Evolutionary conservation across 2,888 invertebrate genomes (phyloP).

Genomic region (Tetragonisca angustula): DNA sequence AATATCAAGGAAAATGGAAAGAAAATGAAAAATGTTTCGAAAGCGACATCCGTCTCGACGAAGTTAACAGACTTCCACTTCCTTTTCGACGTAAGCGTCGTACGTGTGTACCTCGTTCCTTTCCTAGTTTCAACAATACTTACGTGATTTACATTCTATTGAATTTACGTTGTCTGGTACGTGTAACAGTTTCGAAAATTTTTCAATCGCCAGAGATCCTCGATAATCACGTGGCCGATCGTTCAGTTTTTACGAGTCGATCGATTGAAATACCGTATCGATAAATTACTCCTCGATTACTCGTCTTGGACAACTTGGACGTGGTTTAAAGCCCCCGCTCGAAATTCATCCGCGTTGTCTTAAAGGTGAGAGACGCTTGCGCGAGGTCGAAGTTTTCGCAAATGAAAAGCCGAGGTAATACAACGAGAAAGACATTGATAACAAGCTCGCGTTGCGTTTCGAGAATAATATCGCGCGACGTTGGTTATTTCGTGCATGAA

Average conservation of each 20-base stretch:
- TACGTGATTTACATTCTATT: neutral
- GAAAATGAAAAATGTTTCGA: conserved; percentile 46
- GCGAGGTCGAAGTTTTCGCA: neutral
- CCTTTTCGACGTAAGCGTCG: neutral
- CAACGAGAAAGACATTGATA: conserved; percentile 8
- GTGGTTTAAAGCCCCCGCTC: conserved; percentile 11
- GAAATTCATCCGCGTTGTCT: conserved; percentile 21
- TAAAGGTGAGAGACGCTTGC: conserved; percentile 48
- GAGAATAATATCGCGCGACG: conserved; percentile 14
- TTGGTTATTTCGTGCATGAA: conserved; percentile 16
- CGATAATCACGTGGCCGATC: neutral
- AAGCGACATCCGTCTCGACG: neutral
- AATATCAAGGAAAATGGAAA: conserved; percentile 58
- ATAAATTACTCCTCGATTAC: neutral
- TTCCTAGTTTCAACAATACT: neutral
- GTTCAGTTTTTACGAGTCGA: neutral
- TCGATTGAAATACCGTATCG: neutral
- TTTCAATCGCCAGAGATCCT: neutral
- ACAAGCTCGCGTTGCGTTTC: neutral
- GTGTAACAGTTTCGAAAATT: neutral
- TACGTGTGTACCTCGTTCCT: no score
- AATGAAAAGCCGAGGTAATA: neutral
- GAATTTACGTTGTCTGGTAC: neutral
- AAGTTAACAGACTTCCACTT: neutral
- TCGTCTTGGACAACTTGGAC: neutral